Conservation (phyloP, 1,140 invertebrate species). For the Cyclargus thomasi region DNA sequence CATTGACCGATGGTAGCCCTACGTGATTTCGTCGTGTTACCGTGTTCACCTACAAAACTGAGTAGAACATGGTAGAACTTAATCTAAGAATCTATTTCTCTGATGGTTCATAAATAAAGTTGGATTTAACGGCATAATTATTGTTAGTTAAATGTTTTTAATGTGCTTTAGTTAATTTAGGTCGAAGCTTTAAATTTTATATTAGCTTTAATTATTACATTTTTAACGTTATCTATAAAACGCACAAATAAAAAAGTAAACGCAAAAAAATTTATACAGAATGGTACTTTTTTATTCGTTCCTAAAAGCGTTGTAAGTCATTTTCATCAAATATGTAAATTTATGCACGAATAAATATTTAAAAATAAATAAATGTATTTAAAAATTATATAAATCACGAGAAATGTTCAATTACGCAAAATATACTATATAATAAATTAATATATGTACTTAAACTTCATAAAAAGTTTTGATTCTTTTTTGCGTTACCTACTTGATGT, state of each 20-base stretch:
- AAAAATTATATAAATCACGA: too few species aligned
- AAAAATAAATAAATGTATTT: too few species aligned
- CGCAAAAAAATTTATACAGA: background rate
- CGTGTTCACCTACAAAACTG: too few species aligned
- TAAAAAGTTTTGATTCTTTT: background rate
- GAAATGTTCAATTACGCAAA: too few species aligned
- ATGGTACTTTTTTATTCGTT: background rate
- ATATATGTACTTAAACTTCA: background rate
- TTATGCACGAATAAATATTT: too few species aligned
- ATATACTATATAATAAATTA: too few species aligned
- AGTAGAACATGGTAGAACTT: too few species aligned
- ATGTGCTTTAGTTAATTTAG: slow-evolving; percentile 43
- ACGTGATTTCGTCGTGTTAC: too few species aligned
- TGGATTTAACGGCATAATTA: slow-evolving; percentile 10
- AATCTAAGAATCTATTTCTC: too few species aligned
- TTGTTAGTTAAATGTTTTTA: slow-evolving; percentile 15
- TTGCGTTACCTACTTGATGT: background rate
- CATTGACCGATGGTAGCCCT: too few species aligned
- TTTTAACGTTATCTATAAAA: slow-evolving; percentile 21
- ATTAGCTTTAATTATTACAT: slow-evolving; percentile 70
- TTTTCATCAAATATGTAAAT: too few species aligned
- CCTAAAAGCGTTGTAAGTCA: too few species aligned
- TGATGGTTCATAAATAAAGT: background rate
- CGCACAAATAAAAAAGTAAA: background rate
- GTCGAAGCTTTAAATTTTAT: slow-evolving; percentile 70